Evolutionary conservation across 2,797 vertebrate genomes (phyloP), one percentile per base, ranked within the genome.

Genomic region (Catharus ustulatus): DNA sequence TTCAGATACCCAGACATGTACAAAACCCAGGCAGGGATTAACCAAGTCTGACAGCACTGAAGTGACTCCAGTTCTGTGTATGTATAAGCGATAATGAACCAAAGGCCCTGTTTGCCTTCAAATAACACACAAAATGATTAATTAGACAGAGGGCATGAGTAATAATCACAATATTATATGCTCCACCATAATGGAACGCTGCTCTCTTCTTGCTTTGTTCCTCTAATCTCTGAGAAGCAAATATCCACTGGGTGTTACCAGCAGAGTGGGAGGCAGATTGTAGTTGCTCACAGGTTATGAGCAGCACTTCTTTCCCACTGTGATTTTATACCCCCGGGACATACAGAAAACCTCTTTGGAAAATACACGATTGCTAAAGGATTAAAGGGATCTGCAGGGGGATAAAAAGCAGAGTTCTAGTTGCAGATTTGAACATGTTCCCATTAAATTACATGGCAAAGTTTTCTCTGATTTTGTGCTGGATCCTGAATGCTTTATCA

Each of bases 131-230:
- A 38, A 86, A 94, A 91, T 97, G 96, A 97, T 97, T 97, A 96
- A 97, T 97, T 95, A 88, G 91, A 96, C 6, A 24, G 91, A 93
- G 83, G 81, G 52, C 86, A 90, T 96, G 94, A 96, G 94, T 94
- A 95, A 95, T 95, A 97, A 96, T 94, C 93, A 94, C 95, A 96
- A 97, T 97, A 96, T 97, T 96, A 93, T 94, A 97, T 74, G 91
- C 93, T 89, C 63, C 43, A 74, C 94, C 94, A 81, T 87, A 92
- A 93, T 96, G 96, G 95, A 96, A 96, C 79, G 20, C 46, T 97
- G 91, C 88, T 91, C 90, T 96, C 95, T 68, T 95, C 93, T 91
- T 51, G 89, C 93, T 97, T 97, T 97, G 96, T 97, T 97, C 79
- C 74, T 91, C 94, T 95, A 95, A 96, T 94, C 95, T 97, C 94